These are phyloP conservation scores for Epinotia bilunana DNA, from an alignment of 2,888 invertebrate genomes.

Conservation along the genomic window DNA sequence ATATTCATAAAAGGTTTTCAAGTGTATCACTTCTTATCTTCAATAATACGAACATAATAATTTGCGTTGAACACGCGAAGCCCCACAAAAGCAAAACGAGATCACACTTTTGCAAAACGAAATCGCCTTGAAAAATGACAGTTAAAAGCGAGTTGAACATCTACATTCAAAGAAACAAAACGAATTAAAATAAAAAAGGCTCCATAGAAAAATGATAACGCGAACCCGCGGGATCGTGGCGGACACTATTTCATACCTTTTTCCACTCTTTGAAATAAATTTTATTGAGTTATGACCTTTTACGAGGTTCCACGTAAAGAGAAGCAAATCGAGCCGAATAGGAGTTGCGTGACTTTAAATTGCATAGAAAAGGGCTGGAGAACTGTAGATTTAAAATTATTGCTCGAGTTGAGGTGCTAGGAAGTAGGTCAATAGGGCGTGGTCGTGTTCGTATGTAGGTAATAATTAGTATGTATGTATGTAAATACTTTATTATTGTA, in stretches of 20 bases:
- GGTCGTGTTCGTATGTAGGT: not conserved
- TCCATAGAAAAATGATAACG: slow-evolving; percentile 29
- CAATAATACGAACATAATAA: not conserved
- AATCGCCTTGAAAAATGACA: not conserved
- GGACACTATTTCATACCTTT: slow-evolving; percentile 35
- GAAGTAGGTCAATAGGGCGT: not conserved
- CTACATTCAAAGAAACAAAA: slow-evolving; percentile 12
- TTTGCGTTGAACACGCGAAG: not conserved
- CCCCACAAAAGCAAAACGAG: not conserved
- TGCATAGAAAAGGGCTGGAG: slow-evolving; percentile 1
- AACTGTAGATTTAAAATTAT: slow-evolving; percentile 1
- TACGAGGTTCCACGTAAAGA: slow-evolving; percentile 12
- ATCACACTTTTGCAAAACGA: not conserved
- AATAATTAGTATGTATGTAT: not conserved
- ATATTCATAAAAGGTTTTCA: too few species aligned
- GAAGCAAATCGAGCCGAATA: slow-evolving; percentile 15
- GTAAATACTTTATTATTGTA: too few species aligned
- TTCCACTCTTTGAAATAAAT: slow-evolving; percentile 34
- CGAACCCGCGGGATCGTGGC: not conserved
- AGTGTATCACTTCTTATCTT: too few species aligned
- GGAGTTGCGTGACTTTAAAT: slow-evolving; percentile 20
- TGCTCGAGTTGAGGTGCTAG: not conserved
- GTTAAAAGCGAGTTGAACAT: slow-evolving; percentile 17
- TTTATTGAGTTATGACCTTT: slow-evolving; percentile 36
- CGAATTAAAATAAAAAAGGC: slow-evolving; percentile 26